These are phyloP conservation scores for Zoroaster sp. DNA, from an alignment of 53 echinoderm and acorn worm species.

Conservation along the genomic window DNA sequence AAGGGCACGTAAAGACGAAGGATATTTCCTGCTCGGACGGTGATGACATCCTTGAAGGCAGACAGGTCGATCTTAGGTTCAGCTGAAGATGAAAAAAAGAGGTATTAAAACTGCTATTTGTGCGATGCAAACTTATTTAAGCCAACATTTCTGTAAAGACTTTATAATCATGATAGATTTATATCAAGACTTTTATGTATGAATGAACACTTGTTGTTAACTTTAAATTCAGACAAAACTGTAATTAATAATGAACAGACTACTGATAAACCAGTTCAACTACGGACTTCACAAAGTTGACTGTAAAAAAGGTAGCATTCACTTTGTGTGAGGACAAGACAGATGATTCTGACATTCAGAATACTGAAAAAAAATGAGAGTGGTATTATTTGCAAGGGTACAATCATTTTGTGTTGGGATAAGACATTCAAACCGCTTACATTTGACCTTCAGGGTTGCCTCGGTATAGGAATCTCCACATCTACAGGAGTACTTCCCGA, in stretches of 20 bases:
- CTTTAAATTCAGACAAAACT: background rate
- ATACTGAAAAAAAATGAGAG: too few relatives aligned
- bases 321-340: too few relatives aligned
- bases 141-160: background rate
- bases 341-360: too few relatives aligned
- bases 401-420: background rate
- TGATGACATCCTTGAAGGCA: conserved; percentile 85
- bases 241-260: background rate
- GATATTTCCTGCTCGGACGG: conserved; percentile 71
- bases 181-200: background rate
- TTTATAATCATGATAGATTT: background rate
- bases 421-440: too few relatives aligned
- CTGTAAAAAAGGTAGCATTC: too few relatives aligned
- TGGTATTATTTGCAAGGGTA: too few relatives aligned
- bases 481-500: conserved; percentile 75
- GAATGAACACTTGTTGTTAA: too few relatives aligned
- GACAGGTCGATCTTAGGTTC: conserved; percentile 86
- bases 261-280: too few relatives aligned
- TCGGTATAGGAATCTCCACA: conserved; percentile 73
- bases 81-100: conserved; percentile 34
- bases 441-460: conserved; percentile 78
- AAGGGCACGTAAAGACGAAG: conserved; percentile 90
- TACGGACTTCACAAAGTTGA: too few relatives aligned
- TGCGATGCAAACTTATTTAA: background rate
- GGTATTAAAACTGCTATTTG: background rate